A percentile compares a stretch with the other conserved stretches of the same genome.
phyloP scores from a whole-genome alignment of 2,888 invertebrate species.

The Seira sanloemensis region DNA sequence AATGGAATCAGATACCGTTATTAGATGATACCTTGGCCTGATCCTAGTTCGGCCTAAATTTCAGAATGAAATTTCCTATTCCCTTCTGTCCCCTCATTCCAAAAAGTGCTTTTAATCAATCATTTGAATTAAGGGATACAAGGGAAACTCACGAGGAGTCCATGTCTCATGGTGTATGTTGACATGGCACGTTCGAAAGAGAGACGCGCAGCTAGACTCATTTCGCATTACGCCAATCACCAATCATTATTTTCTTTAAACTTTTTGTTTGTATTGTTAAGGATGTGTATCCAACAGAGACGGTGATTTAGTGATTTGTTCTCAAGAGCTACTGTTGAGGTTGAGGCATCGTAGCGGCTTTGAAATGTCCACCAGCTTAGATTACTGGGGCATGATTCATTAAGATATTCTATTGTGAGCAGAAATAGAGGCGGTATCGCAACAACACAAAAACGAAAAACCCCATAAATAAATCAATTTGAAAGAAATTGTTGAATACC shows the following conservation, averaged over 20 bases:
- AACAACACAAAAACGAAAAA: background rate
- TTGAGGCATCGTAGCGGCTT: too few relatives aligned
- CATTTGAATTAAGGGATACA: background rate
- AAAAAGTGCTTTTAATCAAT: background rate
- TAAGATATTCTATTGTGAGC: conserved; percentile 1
- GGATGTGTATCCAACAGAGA: background rate
- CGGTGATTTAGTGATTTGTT: background rate
- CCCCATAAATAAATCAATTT: background rate
- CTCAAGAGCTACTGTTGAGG: background rate
- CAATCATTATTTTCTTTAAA: background rate
- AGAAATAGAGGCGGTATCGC: background rate
- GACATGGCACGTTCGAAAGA: background rate
- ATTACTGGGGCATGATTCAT: conserved; percentile 14
- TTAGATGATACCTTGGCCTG: background rate
- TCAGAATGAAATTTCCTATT: background rate
- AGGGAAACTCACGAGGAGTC: background rate
- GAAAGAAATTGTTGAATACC: background rate
- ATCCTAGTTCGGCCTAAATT: background rate
- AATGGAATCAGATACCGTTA: background rate
- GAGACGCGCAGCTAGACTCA: too few relatives aligned
- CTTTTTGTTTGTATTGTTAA: background rate
- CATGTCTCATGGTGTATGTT: background rate
- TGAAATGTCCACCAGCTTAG: conserved; percentile 4
- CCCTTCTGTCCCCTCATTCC: background rate
- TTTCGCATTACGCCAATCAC: background rate